Base-by-base conservation (phyloP, 2,888 invertebrate genomes). In the Xestia xanthographa region DNA sequence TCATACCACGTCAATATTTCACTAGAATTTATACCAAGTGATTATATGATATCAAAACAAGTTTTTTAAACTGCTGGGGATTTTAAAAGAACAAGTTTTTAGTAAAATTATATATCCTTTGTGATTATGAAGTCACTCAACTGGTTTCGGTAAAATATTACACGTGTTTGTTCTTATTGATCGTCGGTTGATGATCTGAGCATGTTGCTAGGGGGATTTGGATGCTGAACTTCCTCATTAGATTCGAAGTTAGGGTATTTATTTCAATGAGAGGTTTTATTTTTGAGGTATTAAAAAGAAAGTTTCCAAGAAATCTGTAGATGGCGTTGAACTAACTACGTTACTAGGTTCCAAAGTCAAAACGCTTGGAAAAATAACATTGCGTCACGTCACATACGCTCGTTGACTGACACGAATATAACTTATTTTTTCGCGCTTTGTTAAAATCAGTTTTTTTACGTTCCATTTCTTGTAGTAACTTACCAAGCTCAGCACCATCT, bases 11-110 rank as follows among this genome's bases (percentile, higher is more conserved):
- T 20, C 29, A 68, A 68, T 77, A 48, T 41, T 68, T 69, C 34
- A 60, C 41, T 48, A 53, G n/a, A 60, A 66, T 66, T 60, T 48
- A 41, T 11, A 62, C 60, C n/a, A 34, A 83, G 2, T 29, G 41
- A 17, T 12, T 17, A 14, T 12, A 45, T 45, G 9, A 48, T 48
- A 50, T 14, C 5, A 34, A 60, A 84, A 84, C 75, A 53, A 38
- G 75, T 75, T 70, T 48, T 20, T 58, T 4, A 14, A 69, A 38
- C 20, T 5, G 38, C 20, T 29, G 60, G 45, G 43, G 66, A 26
- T 70, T 83, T 53, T 20, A 6, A 11, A 63, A 69, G 12, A 83
- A 80, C 72, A 58, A 2, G 79, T 80, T 79, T 79, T 50, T 45
- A 11, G 2, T 29, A 41, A 68, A 45, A 60, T 50, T n/a, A 14